Evolutionary conservation across 2,888 invertebrate genomes (phyloP).

Genomic region (Drosophila tanythrix): DNA sequence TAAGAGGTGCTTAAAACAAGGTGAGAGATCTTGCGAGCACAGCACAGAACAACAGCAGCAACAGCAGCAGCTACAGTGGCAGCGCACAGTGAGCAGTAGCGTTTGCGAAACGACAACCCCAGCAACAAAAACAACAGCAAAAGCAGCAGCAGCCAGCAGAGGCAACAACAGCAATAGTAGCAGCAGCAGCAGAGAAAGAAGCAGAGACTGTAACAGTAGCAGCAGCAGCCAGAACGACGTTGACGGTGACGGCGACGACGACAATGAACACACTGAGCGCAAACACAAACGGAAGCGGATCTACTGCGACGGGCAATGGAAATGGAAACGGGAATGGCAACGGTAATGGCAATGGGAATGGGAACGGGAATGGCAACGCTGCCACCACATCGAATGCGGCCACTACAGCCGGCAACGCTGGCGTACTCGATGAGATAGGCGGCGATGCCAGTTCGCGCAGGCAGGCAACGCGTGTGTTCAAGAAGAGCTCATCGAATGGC

Average conservation of each 20-base stretch:
- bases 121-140: constrained; percentile 13
- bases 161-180: constrained; percentile 16
- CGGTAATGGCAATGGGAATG: constrained; percentile 41
- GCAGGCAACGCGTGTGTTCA: constrained; percentile 94
- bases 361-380: constrained; percentile 32
- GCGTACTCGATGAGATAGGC: constrained; percentile 68
- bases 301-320: constrained; percentile 54
- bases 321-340: constrained; percentile 55
- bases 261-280: constrained; percentile 66
- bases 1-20: constrained; percentile 55
- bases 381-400: constrained; percentile 48
- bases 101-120: constrained; percentile 31
- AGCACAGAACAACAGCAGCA: constrained; percentile 18
- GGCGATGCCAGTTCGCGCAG: constrained; percentile 91
- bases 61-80: constrained; percentile 38
- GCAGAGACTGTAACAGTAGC: constrained; percentile 26
- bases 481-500: constrained; percentile 98
- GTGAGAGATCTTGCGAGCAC: constrained; percentile 45
- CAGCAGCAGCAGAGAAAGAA: constrained; percentile 34
- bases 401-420: constrained; percentile 53
- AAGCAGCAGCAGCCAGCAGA: constrained; percentile 10
- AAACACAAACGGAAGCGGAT: constrained; percentile 65
- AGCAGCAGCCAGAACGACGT: constrained; percentile 55
- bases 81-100: constrained; percentile 37
- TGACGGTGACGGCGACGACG: constrained; percentile 60